phyloP scores from a whole-genome alignment of 2,113 vertebrate genomes.

The Labeo catla region DNA sequence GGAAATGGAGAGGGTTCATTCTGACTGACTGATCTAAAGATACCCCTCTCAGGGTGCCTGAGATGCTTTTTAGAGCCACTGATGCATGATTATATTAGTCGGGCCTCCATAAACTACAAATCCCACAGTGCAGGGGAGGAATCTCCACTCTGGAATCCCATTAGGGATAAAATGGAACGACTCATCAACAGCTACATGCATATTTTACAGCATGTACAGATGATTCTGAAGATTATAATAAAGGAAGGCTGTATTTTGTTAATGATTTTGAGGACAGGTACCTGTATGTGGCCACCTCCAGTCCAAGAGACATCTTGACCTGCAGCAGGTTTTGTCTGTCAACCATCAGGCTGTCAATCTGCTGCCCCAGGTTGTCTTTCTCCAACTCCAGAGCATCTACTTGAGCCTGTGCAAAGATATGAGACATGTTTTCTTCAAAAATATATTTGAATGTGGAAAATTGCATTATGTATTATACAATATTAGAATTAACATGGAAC shows the following conservation, averaged over 20 bases:
- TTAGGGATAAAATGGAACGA: neutral
- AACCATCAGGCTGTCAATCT: slow-evolving; percentile 63
- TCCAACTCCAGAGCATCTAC: slow-evolving; percentile 67
- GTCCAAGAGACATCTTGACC: slow-evolving; percentile 72
- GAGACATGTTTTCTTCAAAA: slow-evolving; percentile 29
- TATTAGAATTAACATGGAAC: neutral
- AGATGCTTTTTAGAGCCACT: slow-evolving; percentile 39
- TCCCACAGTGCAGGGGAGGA: neutral
- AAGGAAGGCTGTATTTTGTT: neutral
- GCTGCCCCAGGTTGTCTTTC: slow-evolving; percentile 63
- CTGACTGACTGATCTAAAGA: slow-evolving; percentile 55
- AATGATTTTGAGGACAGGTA: slow-evolving; percentile 48
- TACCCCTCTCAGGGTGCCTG: slow-evolving; percentile 46
- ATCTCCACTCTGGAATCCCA: neutral
- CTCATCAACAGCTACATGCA: neutral
- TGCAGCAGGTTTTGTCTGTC: slow-evolving; percentile 70
- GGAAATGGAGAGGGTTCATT: slow-evolving; percentile 42
- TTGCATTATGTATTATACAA: neutral
- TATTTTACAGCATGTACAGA: neutral
- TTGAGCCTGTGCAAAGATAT: slow-evolving; percentile 69
- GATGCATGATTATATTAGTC: slow-evolving; percentile 26
- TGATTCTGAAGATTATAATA: neutral
- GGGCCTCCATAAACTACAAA: slow-evolving; percentile 7
- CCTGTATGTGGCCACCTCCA: slow-evolving; percentile 80
- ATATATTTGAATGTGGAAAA: neutral